Base-by-base conservation (phyloP, 2,113 vertebrate species). In the Dendropsophus ebraccatus region DNA sequence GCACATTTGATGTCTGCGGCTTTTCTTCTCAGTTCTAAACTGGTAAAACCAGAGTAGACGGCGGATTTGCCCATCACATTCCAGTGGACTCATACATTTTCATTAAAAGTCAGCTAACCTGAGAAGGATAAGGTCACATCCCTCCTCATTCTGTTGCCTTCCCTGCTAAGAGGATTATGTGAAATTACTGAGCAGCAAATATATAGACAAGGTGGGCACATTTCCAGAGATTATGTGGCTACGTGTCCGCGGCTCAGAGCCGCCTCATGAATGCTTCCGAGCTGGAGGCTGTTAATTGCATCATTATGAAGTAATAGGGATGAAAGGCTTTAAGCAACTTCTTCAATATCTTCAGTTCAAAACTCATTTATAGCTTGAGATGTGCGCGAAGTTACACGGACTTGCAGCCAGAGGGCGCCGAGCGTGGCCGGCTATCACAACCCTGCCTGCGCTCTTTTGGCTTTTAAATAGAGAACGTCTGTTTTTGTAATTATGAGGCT, bases 151-250 rank as follows among this genome's bases (percentile, higher is more conserved):
- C 76, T 58, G 28, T 56, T 79, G 50, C 50, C 50, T 54, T 56
- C 17, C 45, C 60, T 2, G 37, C 32, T 67, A 81, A 81, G 79
- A 81, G 79, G 79, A 81, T 81, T 67, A 81, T 67, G 16, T 81
- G 52, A 81, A 81, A 81, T 81, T 67, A 81, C 60, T 81, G 79
- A 49, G 79, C 60, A 81, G 58, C 77, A 80, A 80, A 80, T 80
- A 80, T 80, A 80, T 45, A 60, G 79, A 81, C 37, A 69, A 81
- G 58, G 79, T 65, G 79, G 79, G 60, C 60, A 65, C 58, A 81
- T 67, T 65, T 67, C 37, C 45, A 81, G 58, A 81, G 79, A 67
- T 81, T 81, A 81, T 67, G 25, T 5, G 79, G 79, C 32, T 65
- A 81, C 37, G 58, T 81, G 60, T 67, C 21, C 28, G 4, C 9